Percentiles rank a stretch among this genome's conserved stretches.
phyloP scores from a whole-genome alignment of 2,797 vertebrate species.

The Chloroceryle inda region DNA sequence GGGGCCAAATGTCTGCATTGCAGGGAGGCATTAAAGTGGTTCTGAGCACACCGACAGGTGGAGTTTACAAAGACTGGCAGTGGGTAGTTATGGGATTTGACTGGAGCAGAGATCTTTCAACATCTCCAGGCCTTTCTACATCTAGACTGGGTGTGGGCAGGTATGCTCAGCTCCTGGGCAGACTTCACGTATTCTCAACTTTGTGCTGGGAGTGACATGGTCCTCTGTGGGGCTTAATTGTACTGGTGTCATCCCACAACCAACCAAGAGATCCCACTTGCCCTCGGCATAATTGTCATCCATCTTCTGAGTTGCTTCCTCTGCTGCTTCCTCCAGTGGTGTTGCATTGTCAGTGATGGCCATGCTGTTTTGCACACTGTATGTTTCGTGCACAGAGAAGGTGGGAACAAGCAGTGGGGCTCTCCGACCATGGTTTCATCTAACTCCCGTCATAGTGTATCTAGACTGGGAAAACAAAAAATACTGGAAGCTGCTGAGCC shows the following conservation, averaged over 20 bases:
- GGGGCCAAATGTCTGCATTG: rapidly evolving
- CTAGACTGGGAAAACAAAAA: background rate
- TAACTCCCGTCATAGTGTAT: background rate
- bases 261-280: background rate
- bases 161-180: background rate
- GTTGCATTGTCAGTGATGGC: rapidly evolving
- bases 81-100: background rate
- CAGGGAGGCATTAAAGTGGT: background rate
- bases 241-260: background rate
- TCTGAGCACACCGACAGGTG: background rate
- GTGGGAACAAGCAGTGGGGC: background rate
- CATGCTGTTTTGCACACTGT: rapidly evolving
- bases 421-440: background rate
- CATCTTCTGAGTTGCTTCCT: background rate
- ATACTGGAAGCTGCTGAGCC: background rate
- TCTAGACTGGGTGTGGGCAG: background rate
- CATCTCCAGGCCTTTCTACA: background rate
- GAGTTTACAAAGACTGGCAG: background rate
- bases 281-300: background rate
- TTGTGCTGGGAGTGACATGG: background rate
- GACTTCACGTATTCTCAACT: background rate
- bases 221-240: background rate
- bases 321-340: background rate
- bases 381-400: background rate
- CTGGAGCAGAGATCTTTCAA: background rate